phyloP scores from a whole-genome alignment of 2,888 invertebrate species.

The Gnatocerus cornutus region DNA sequence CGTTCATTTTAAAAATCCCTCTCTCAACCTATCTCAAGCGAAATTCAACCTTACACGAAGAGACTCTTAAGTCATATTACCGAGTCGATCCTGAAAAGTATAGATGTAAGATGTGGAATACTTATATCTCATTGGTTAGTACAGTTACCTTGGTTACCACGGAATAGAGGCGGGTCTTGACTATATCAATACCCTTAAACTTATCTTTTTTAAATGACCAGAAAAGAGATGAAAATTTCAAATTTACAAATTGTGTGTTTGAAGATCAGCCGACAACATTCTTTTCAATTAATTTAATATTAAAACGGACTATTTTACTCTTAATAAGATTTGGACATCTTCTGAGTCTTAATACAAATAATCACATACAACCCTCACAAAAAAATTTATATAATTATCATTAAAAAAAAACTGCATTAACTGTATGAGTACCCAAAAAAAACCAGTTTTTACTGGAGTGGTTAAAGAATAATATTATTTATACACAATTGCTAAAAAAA shows the following conservation, averaged over 20 bases:
- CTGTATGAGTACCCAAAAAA: too few relatives aligned
- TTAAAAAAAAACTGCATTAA: too few relatives aligned
- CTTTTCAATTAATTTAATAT: too few relatives aligned
- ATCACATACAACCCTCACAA: too few relatives aligned
- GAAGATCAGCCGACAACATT: background rate
- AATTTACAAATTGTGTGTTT: slow-evolving; percentile 4
- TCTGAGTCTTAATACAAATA: too few relatives aligned
- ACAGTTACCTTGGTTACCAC: slow-evolving; percentile 68
- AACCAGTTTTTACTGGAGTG: too few relatives aligned
- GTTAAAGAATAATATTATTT: too few relatives aligned
- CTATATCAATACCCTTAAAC: slow-evolving; percentile 62
- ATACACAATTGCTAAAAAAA: too few relatives aligned
- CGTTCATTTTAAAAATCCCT: slow-evolving; percentile 61
- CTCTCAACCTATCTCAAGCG: slow-evolving; percentile 65
- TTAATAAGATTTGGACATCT: too few relatives aligned
- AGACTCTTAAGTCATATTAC: slow-evolving; percentile 65
- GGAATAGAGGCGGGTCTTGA: slow-evolving; percentile 59
- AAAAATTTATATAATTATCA: too few relatives aligned
- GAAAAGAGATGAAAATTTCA: slow-evolving; percentile 28
- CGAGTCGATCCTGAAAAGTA: slow-evolving; percentile 55
- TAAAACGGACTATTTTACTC: too few relatives aligned
- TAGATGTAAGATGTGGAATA: slow-evolving; percentile 68
- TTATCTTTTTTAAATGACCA: slow-evolving; percentile 53
- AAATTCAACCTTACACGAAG: slow-evolving; percentile 66
- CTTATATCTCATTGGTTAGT: slow-evolving; percentile 70